Conservation (phyloP, 35 echinoderm and acorn worm genomes). For the Ophioderma brevispina region DNA sequence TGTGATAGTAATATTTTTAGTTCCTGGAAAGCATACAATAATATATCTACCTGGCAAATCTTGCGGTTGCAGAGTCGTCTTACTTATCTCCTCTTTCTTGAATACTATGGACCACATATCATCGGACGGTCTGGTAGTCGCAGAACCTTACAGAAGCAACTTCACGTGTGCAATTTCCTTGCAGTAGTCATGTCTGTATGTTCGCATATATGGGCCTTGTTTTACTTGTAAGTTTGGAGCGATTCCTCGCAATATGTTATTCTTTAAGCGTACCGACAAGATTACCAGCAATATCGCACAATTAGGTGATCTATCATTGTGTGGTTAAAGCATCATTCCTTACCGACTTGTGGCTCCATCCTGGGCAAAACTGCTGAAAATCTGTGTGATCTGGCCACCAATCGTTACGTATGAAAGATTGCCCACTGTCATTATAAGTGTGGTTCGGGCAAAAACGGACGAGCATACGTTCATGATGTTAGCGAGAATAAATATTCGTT, state of each 20-base stretch:
- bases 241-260: not conserved
- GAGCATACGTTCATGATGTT: no score
- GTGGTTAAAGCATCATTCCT: no score
- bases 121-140: not conserved
- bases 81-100: not conserved
- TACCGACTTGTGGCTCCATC: no score
- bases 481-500: no score
- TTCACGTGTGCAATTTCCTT: not conserved
- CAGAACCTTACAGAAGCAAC: not conserved
- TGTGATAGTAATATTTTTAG: not conserved
- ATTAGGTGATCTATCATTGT: no score
- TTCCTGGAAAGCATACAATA: not conserved
- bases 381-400: no score
- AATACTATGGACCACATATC: not conserved
- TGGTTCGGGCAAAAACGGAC: no score
- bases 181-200: not conserved
- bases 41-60: not conserved
- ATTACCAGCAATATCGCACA: no score
- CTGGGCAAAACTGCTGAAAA: no score
- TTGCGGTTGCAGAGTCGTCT: not conserved
- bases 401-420: no score
- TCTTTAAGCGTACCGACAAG: no score
- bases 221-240: not conserved
- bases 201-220: not conserved
- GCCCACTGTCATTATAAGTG: no score